Percentiles rank a stretch among this genome's conserved stretches.
phyloP scores from a whole-genome alignment of 2,888 invertebrate genomes.

The Drosophila cognata region DNA sequence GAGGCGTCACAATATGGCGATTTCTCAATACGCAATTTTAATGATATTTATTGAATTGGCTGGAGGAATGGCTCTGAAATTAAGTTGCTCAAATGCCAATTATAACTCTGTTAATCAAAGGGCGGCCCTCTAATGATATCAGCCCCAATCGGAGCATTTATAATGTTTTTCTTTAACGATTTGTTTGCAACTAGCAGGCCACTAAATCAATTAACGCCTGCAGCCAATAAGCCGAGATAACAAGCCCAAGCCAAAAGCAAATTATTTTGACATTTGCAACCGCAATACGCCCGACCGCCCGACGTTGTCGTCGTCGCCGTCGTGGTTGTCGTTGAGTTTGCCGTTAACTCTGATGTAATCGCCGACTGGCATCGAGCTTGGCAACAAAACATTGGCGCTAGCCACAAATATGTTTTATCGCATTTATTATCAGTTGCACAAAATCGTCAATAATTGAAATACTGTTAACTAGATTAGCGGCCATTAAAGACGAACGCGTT shows the following conservation, averaged over 20 bases:
- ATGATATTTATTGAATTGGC: slow-evolving; percentile 41
- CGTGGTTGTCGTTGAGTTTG: neutral
- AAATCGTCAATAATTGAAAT: slow-evolving; percentile 80
- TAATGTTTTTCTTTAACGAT: slow-evolving; percentile 58
- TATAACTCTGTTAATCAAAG: slow-evolving; percentile 51
- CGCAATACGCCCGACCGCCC: slow-evolving; percentile 69
- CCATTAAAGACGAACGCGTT: slow-evolving; percentile 72
- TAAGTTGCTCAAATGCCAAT: slow-evolving; percentile 40
- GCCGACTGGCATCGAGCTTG: slow-evolving; percentile 38
- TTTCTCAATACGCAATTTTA: slow-evolving; percentile 73
- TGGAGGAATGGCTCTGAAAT: slow-evolving; percentile 25
- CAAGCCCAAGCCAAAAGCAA: slow-evolving; percentile 58
- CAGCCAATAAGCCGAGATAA: slow-evolving; percentile 54
- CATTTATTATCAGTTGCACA: slow-evolving; percentile 76
- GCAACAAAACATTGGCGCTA: slow-evolving; percentile 52
- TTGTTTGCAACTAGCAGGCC: slow-evolving; percentile 28
- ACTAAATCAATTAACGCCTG: slow-evolving; percentile 76
- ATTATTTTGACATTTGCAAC: slow-evolving; percentile 76
- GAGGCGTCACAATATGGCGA: slow-evolving; percentile 44
- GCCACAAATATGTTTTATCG: slow-evolving; percentile 76
- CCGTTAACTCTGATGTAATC: slow-evolving; percentile 65
- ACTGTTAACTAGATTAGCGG: slow-evolving; percentile 79
- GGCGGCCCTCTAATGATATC: slow-evolving; percentile 62
- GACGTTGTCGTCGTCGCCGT: neutral
- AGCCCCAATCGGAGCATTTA: slow-evolving; percentile 43